Percentiles rank a stretch among this genome's conserved stretches.
phyloP scores from a whole-genome alignment of 2,113 vertebrate species.

The Ornithorhynchus anatinus region DNA sequence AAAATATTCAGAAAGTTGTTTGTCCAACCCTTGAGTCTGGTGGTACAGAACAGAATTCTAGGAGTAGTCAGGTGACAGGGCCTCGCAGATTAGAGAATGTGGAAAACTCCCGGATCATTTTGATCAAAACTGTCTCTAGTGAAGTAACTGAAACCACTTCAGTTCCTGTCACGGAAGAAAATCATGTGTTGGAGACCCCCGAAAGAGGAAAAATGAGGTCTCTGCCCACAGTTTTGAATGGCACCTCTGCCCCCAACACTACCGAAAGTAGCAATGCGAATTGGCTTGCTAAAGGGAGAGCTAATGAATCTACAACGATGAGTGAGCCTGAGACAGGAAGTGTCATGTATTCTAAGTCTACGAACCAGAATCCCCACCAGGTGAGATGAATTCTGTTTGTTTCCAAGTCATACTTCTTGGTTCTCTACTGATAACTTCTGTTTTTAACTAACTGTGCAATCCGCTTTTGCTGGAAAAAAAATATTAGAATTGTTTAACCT shows the following conservation, averaged over 20 bases:
- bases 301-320: slow-evolving; percentile 39
- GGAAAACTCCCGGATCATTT: slow-evolving; percentile 57
- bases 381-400: slow-evolving; percentile 50
- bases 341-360: slow-evolving; percentile 64
- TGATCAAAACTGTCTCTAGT: slow-evolving; percentile 58
- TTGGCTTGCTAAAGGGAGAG: slow-evolving; percentile 24
- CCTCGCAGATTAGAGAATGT: slow-evolving; percentile 55
- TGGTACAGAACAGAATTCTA: slow-evolving; percentile 42
- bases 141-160: slow-evolving; percentile 41
- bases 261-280: slow-evolving; percentile 45
- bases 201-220: slow-evolving; percentile 54
- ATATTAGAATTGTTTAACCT: too few relatives aligned
- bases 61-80: slow-evolving; percentile 55
- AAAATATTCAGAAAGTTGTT: slow-evolving; percentile 56
- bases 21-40: slow-evolving; percentile 58
- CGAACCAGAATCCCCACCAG: slow-evolving; percentile 66
- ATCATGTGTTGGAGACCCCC: slow-evolving; percentile 38
- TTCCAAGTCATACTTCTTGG: slow-evolving; percentile 3
- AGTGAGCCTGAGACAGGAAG: slow-evolving; percentile 57
- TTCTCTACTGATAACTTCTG: not conserved
- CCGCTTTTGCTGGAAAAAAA: too few relatives aligned
- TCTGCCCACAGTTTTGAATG: not conserved
- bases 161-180: slow-evolving; percentile 36
- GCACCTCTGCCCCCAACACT: slow-evolving; percentile 28
- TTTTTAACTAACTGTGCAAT: too few relatives aligned